Conservation (phyloP, 2,888 invertebrate genomes). For the Caenorhabditis uteleia region DNA sequence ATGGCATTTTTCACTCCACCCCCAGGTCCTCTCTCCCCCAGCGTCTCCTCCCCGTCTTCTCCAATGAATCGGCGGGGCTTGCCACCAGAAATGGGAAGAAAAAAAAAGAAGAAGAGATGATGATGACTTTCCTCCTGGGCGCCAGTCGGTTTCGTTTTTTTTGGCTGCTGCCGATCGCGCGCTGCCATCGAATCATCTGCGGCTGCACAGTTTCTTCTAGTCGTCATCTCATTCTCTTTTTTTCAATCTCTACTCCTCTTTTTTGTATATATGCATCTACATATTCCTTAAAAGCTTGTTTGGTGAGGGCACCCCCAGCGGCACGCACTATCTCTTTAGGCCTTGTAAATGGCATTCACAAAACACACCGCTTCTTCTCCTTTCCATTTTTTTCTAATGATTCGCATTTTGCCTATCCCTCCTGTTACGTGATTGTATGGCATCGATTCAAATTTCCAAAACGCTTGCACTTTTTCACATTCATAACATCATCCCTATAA, state of each 20-base stretch:
- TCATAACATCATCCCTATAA: too few relatives aligned
- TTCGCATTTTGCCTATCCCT: conserved; percentile 34
- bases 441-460: too few relatives aligned
- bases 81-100: too few relatives aligned
- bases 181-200: conserved; percentile 35
- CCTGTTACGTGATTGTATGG: too few relatives aligned
- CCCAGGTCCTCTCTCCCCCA: too few relatives aligned
- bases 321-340: conserved; percentile 21
- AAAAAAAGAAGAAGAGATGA: not conserved
- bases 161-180: conserved; percentile 29
- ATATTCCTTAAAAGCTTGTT: conserved; percentile 43
- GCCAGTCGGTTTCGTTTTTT: conserved; percentile 32
- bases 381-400: conserved; percentile 15
- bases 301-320: conserved; percentile 9
- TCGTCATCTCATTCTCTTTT: not conserved
- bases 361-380: conserved; percentile 31
- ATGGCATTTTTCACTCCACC: too few relatives aligned
- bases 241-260: conserved; percentile 16
- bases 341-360: conserved; percentile 37
- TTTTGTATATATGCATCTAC: conserved; percentile 15
- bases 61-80: too few relatives aligned
- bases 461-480: too few relatives aligned
- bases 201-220: not conserved
- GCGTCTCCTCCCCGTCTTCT: too few relatives aligned
- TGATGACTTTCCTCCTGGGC: conserved; percentile 1